Percentiles rank a stretch among this genome's conserved stretches.
Evolutionary conservation across 2,797 vertebrate species (phyloP).

Genomic region (Myioborus miniatus): DNA sequence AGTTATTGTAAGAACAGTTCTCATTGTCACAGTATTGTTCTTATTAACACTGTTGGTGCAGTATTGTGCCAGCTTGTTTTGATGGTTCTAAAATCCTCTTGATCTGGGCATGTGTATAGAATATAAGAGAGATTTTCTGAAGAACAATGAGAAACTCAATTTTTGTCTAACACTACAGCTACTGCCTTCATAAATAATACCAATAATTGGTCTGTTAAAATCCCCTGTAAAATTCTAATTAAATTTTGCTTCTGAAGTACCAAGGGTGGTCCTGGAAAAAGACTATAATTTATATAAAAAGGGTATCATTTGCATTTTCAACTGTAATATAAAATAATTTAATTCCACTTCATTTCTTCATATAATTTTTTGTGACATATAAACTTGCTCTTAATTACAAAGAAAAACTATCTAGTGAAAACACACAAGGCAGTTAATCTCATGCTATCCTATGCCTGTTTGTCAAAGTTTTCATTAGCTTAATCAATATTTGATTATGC

Average conservation of each 20-base stretch:
- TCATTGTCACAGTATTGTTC: background rate
- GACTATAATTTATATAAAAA: background rate
- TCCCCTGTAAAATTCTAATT: background rate
- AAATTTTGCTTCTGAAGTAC: slow-evolving; percentile 18
- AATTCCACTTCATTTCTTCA: slow-evolving; percentile 26
- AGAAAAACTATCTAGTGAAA: slow-evolving; percentile 17
- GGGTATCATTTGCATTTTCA: background rate
- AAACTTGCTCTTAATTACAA: slow-evolving; percentile 2
- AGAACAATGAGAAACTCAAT: background rate
- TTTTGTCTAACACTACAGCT: background rate
- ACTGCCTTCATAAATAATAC: background rate
- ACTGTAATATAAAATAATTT: slow-evolving; percentile 2
- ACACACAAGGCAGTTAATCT: slow-evolving; percentile 1
- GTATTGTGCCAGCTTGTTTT: background rate
- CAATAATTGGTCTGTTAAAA: background rate
- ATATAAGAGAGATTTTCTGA: background rate
- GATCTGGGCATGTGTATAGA: background rate
- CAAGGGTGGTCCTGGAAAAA: background rate
- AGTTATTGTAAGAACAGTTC: background rate
- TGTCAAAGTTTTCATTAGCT: slow-evolving; percentile 35
- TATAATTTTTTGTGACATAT: background rate
- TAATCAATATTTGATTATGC: slow-evolving; percentile 46
- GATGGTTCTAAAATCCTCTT: background rate
- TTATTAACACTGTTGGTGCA: background rate
- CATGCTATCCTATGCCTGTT: background rate